A percentile compares a stretch with the other conserved stretches of the same genome.
Evolutionary conservation across 2,888 invertebrate species (phyloP).

Genomic region (Leptopilina syphax): DNA sequence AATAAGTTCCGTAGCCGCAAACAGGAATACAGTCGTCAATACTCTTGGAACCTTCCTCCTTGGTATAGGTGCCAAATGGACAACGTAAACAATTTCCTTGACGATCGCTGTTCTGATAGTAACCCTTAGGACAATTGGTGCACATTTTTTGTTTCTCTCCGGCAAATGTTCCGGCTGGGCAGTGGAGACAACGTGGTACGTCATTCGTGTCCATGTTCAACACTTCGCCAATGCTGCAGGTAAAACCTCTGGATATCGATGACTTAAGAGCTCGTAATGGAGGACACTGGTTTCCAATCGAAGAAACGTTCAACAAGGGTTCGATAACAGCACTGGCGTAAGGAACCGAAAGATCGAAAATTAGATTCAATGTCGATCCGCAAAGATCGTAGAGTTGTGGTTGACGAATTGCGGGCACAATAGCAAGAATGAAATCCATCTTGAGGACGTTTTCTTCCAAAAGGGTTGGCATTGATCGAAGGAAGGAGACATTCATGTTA

Average conservation of each 20-base stretch:
- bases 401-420: slow-evolving; percentile 92
- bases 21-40: slow-evolving; percentile 93
- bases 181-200: slow-evolving; percentile 96
- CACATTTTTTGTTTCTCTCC: slow-evolving; percentile 94
- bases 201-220: slow-evolving; percentile 94
- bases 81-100: slow-evolving; percentile 94
- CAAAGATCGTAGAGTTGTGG: slow-evolving; percentile 96
- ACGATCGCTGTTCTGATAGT: slow-evolving; percentile 94
- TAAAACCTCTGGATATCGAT: slow-evolving; percentile 91
- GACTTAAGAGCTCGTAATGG: slow-evolving; percentile 92
- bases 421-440: slow-evolving; percentile 92
- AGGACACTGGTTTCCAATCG: slow-evolving; percentile 95
- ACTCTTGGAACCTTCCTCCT: slow-evolving; percentile 92
- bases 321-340: slow-evolving; percentile 94
- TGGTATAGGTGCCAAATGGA: slow-evolving; percentile 94
- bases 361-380: slow-evolving; percentile 93
- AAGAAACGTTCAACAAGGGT: slow-evolving; percentile 90
- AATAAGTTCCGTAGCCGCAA: slow-evolving; percentile 97
- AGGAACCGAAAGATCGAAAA: slow-evolving; percentile 95
- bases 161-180: slow-evolving; percentile 97
- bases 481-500: slow-evolving; percentile 94
- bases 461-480: slow-evolving; percentile 88
- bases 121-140: slow-evolving; percentile 93
- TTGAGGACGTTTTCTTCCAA: slow-evolving; percentile 92
- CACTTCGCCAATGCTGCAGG: slow-evolving; percentile 95